Evolutionary conservation across 2,113 vertebrate species (phyloP).

Genomic region (Limanda limanda): DNA sequence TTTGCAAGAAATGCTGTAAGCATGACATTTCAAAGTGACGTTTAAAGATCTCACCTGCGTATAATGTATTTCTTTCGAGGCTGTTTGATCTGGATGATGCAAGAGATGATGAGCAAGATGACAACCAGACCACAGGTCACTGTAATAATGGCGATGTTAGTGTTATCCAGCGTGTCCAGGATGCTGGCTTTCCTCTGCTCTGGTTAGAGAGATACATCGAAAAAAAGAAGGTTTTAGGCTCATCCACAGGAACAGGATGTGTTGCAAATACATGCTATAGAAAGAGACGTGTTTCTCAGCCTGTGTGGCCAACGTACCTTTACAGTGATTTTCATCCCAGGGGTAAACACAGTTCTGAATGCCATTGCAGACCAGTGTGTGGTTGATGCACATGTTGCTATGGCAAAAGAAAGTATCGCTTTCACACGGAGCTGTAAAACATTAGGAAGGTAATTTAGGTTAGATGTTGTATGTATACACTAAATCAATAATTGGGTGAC

Average conservation of each 20-base stretch:
- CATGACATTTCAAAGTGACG: not conserved
- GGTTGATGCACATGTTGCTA: slow-evolving; percentile 99
- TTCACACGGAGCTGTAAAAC: slow-evolving; percentile 91
- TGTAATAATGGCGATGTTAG: slow-evolving; percentile 94
- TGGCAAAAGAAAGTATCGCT: slow-evolving; percentile 95
- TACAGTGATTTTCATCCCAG: slow-evolving; percentile 98
- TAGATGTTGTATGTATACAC: not conserved
- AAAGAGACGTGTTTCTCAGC: not conserved
- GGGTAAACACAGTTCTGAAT: slow-evolving; percentile 98
- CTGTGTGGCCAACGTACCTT: slow-evolving; percentile 82
- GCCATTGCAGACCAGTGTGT: slow-evolving; percentile 96
- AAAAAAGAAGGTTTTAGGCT: not conserved
- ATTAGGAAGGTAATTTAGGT: not conserved
- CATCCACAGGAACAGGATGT: not conserved
- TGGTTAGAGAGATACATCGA: slow-evolving; percentile 56
- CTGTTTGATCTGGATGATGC: slow-evolving; percentile 97
- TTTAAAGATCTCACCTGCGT: slow-evolving; percentile 76
- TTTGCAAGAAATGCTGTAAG: not conserved
- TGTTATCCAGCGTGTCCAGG: slow-evolving; percentile 93
- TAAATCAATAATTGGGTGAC: not conserved
- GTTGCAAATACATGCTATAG: too few relatives aligned
- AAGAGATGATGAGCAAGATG: slow-evolving; percentile 92
- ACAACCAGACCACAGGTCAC: slow-evolving; percentile 94
- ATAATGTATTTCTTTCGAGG: slow-evolving; percentile 97
- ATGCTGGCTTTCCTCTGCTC: slow-evolving; percentile 94